Percentiles rank a stretch among this genome's conserved stretches.
Evolutionary conservation across 2,797 vertebrate genomes (phyloP).

Genomic region (Scolopax bukidnonensis): DNA sequence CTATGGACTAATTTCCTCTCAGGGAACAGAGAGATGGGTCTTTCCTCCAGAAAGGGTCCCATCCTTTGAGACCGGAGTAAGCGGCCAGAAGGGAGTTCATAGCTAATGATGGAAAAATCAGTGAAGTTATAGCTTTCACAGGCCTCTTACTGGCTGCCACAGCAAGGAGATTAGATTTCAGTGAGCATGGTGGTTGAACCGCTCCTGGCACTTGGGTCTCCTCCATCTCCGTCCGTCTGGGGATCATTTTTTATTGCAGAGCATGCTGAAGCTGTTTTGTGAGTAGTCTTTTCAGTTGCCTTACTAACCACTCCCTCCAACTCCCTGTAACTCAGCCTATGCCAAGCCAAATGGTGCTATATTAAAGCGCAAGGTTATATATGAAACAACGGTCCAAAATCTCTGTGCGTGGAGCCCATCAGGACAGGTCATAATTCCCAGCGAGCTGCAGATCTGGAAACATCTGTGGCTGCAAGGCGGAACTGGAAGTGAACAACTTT

Average conservation of each 20-base stretch:
- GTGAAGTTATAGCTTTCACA: slow-evolving; percentile 33
- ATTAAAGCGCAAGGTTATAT: neutral
- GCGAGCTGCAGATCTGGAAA: neutral
- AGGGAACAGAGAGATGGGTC: neutral
- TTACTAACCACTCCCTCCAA: neutral
- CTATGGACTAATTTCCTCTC: slow-evolving; percentile 9
- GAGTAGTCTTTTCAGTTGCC: neutral
- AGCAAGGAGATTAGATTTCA: slow-evolving; percentile 40
- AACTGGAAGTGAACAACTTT: neutral
- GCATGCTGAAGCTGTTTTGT: neutral
- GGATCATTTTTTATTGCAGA: slow-evolving; percentile 25
- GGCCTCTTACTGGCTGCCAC: neutral
- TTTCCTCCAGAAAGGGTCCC: slow-evolving; percentile 12
- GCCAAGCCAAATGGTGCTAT: neutral
- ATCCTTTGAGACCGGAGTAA: neutral
- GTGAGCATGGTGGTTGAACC: neutral
- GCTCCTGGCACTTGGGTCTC: slow-evolving; percentile 5
- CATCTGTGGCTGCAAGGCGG: neutral
- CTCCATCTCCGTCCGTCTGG: neutral
- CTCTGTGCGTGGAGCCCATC: neutral
- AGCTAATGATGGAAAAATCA: slow-evolving; percentile 52
- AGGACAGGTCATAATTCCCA: slow-evolving; percentile 7
- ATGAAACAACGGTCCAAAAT: neutral
- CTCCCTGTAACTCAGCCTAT: neutral
- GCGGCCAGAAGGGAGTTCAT: neutral